Base-by-base conservation (phyloP, 2,888 invertebrate genomes). In the Hirudinaria manillensis region DNA sequence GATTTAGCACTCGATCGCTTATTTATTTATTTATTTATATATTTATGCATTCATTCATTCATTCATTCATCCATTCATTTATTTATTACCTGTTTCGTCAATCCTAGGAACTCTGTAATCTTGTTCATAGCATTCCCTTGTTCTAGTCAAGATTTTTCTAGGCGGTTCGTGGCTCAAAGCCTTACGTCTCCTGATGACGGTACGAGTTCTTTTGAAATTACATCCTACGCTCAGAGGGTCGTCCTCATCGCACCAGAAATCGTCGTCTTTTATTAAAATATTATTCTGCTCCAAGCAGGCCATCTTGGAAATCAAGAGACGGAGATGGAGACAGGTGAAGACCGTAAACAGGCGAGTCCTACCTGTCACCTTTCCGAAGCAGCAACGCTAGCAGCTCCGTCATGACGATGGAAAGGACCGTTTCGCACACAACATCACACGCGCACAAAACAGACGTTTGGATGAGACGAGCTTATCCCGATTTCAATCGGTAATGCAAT, bases 131-230 rank as follows among this genome's bases (percentile, higher is more conserved):
- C 24, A 27, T 27, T 10, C 61, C 24, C 13, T 61, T 10, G 53
- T 13, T 53, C 21, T 53, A 21, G 24, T 4, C 24, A 61, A 61
- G 13, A 24, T 16, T 19, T n/a, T 61, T 61, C 29, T 61, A 61
- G 13, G 24, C 24, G 7, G 24, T 61, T 19, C 61, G 29, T 61
- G 4, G 13, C 19, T 61, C 61, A n/a, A 61, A 4, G 4, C 13
- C 61, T 61, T 61, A 61, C 61, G 61, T 61, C 29, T 61, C 61
- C 61, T 61, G 10, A 19, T 61, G 19, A 61, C 61, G 24, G 61
- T 61, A 19, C n/a, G 61, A 61, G 61, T 61, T 27, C 61, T 16
- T 61, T 61, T 61, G 61, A 61, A 61, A 61, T 16, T 21, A 29
- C 29, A 61, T 29, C 29, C 61, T 7, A 45, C 16, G 16, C 19